Conservation (phyloP, 2,888 invertebrate species). For the Unio delphinus region DNA sequence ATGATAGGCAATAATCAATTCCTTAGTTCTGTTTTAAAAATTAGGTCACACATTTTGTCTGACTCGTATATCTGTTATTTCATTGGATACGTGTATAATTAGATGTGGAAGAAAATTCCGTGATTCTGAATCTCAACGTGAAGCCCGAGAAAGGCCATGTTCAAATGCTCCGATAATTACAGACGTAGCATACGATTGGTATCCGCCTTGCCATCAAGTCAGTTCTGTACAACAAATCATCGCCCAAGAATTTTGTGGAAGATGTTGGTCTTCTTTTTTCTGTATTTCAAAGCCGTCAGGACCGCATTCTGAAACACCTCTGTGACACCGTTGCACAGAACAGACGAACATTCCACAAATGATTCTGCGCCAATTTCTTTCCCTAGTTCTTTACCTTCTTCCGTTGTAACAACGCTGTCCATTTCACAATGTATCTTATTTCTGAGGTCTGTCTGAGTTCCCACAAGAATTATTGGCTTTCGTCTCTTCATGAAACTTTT, state of each 20-base stretch:
- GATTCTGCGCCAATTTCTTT: conserved; percentile 45
- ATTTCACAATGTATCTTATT: not conserved
- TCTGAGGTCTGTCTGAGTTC: conserved; percentile 49
- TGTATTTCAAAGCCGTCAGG: conserved; percentile 39
- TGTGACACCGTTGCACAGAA: conserved; percentile 34
- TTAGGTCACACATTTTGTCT: no score
- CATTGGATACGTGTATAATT: no score
- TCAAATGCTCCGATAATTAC: no score
- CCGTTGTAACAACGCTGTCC: conserved; percentile 21
- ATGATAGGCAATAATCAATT: no score
- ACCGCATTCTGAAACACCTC: conserved; percentile 51
- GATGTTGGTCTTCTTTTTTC: conserved; percentile 40
- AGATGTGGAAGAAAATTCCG: no score
- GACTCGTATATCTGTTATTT: no score
- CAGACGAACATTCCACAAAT: conserved; percentile 51
- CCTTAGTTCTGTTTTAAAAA: no score
- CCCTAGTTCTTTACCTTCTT: conserved; percentile 41
- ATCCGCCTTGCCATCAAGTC: no score
- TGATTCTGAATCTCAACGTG: no score
- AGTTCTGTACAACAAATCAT: conserved; percentile 8
- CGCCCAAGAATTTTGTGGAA: conserved; percentile 30
- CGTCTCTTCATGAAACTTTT: conserved; percentile 41
- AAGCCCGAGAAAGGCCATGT: no score
- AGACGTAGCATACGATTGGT: no score
- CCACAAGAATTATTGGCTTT: conserved; percentile 47